Evolutionary conservation across 2,113 vertebrate species (phyloP), one percentile per base, ranked within the genome.

Genomic region (Acanthisitta chloris): DNA sequence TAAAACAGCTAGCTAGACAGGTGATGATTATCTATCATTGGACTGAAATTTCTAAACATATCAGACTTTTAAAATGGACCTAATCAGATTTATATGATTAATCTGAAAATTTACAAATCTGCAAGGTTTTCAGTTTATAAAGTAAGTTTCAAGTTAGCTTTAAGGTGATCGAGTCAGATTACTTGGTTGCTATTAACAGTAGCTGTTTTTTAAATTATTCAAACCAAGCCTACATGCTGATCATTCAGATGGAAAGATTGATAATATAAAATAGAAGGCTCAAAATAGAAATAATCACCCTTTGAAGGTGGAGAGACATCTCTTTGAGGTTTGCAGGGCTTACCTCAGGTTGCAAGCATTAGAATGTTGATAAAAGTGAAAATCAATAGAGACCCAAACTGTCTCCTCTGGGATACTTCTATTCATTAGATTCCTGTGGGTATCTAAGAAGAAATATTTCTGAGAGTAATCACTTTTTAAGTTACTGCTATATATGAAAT

Each of bases 401-500:
- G 24, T 76, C 54, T 69, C 81, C 62, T 83, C 58, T 73, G 76
- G 95, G 69, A 96, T 66, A 62, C 55, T 92, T 76, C 66, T 57
- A 76, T 54, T 88, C 77, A 82, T 92, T 91, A 87, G 73, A 82
- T 48, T 93, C 83, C 88, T 77, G 85, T 21, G 38, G 45, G 54
- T 29, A 24, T 90, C 65, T 67, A 81, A 95, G 74, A 82, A 95
- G 51, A 95, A 92, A 81, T 84, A 92, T 81, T 94, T 86, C 65
- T 91, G 55, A 82, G 77, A 94, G 70, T 16, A 90, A 81, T 84
- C 19, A 62, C 14, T 87, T 96, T 57, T 69, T 29, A 88, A 92
- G 69, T 94, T 95, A 90, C 31, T 87, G 33, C 67, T 91, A 81
- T 92, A 92, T 81, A 96, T 17, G n/a, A 95, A 94, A 93, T 46